A percentile compares a stretch with the other conserved stretches of the same genome.
phyloP scores from a whole-genome alignment of 2,797 vertebrate genomes.

The Zalophus californianus region DNA sequence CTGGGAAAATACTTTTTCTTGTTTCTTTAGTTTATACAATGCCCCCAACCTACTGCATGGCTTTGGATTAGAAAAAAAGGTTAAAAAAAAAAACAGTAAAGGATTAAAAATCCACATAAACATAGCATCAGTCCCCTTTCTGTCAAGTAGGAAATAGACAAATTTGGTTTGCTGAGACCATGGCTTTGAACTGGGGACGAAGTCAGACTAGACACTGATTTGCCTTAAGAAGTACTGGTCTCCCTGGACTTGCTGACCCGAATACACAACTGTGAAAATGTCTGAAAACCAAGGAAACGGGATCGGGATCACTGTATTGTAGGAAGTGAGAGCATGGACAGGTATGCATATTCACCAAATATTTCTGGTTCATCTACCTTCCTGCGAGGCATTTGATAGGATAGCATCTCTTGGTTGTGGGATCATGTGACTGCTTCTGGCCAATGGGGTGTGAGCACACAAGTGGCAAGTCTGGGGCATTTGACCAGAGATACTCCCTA shows the following conservation, averaged over 20 bases:
- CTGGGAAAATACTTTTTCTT: not conserved
- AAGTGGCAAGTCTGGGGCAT: not conserved
- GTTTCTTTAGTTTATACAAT: constrained; percentile 22
- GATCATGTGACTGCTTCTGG: not conserved
- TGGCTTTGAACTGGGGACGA: not conserved
- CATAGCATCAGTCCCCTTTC: not conserved
- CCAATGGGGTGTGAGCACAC: not conserved
- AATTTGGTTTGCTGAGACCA: constrained; percentile 39
- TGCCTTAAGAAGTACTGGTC: not conserved
- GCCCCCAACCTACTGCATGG: not conserved
- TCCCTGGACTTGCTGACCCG: constrained; percentile 3
- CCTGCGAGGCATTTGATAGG: not conserved
- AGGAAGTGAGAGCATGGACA: not conserved
- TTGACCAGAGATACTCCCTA: not conserved
- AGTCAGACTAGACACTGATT: constrained; percentile 22
- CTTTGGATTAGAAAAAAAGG: not conserved
- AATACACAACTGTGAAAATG: not conserved
- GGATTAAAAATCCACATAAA: constrained; percentile 11
- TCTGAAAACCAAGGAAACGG: not conserved
- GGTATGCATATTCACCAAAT: not conserved
- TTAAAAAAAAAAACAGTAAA: not conserved
- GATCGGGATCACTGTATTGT: not conserved
- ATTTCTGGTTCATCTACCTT: constrained; percentile 12
- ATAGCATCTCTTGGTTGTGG: not conserved
- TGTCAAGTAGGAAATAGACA: constrained; percentile 33